Conservation (phyloP, 2,888 invertebrate genomes). For the Tachina grossa region DNA sequence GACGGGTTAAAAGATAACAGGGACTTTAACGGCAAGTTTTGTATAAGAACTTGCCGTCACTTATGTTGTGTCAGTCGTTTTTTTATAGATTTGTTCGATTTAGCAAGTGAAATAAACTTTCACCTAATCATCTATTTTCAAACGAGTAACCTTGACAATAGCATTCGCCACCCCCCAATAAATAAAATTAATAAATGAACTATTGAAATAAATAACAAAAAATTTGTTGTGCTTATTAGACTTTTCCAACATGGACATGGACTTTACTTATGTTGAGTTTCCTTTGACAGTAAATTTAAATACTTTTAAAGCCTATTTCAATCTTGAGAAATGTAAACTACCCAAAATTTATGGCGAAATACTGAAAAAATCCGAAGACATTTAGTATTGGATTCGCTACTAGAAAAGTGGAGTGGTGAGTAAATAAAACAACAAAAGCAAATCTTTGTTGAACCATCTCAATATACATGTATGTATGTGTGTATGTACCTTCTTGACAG, state of each 20-base stretch:
- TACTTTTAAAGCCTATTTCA: conserved; percentile 81
- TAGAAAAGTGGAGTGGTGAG: conserved; percentile 81
- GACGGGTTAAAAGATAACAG: too few relatives aligned
- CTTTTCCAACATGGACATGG: conserved; percentile 72
- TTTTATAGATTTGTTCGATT: background rate
- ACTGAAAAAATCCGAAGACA: conserved; percentile 75
- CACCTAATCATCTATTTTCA: background rate
- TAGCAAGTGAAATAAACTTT: background rate
- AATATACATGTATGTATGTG: background rate
- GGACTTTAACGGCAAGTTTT: too few relatives aligned
- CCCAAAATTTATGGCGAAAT: conserved; percentile 75
- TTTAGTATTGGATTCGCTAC: conserved; percentile 80
- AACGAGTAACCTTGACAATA: conserved; percentile 36
- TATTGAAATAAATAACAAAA: background rate
- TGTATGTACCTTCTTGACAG: conserved; percentile 70
- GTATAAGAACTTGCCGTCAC: too few relatives aligned
- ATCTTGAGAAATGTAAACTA: conserved; percentile 74
- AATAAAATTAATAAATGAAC: background rate
- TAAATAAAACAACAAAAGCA: background rate
- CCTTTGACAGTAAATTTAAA: conserved; percentile 81
- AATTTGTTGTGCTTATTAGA: background rate
- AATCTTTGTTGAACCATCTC: background rate
- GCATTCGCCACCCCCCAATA: background rate
- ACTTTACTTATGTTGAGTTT: conserved; percentile 79
- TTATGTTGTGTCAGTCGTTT: background rate